phyloP scores from a whole-genome alignment of 2,888 invertebrate species.

The Cryptocephalus primarius region DNA sequence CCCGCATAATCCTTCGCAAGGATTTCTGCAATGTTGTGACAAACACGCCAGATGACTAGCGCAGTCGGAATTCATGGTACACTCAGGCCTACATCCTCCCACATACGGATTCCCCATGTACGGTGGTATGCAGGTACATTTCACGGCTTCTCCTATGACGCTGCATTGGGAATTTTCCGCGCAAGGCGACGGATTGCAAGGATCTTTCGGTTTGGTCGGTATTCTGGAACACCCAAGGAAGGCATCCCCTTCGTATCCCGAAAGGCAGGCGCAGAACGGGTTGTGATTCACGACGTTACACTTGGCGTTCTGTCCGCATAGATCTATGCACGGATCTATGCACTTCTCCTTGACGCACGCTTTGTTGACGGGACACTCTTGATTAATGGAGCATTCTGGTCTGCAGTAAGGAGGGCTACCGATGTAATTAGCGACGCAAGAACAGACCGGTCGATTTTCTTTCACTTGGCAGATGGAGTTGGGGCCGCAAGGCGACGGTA shows the following conservation, averaged over 20 bases:
- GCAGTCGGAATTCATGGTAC: conserved; percentile 72
- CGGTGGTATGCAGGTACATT: conserved; percentile 79
- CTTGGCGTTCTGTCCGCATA: conserved; percentile 70
- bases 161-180: conserved; percentile 75
- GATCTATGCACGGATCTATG: conserved; percentile 64
- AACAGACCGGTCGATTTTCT: conserved; percentile 68
- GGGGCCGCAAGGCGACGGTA: conserved; percentile 55
- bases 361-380: conserved; percentile 67
- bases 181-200: conserved; percentile 71
- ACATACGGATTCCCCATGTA: conserved; percentile 80
- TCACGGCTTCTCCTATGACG: conserved; percentile 53
- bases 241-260: conserved; percentile 73
- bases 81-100: conserved; percentile 78
- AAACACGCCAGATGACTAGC: conserved; percentile 66
- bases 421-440: conserved; percentile 66
- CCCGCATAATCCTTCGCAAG: conserved; percentile 77
- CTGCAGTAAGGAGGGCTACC: conserved; percentile 73
- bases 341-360: conserved; percentile 78
- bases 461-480: conserved; percentile 78
- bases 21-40: conserved; percentile 76
- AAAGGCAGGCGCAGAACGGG: conserved; percentile 67
- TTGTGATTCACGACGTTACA: conserved; percentile 71
- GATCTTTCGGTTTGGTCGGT: conserved; percentile 35
- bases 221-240: conserved; percentile 65
- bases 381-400: conserved; percentile 74